Percentiles rank a stretch among this genome's conserved stretches.
Evolutionary conservation across 2,113 vertebrate genomes (phyloP).

Genomic region (Sminthopsis crassicaudata): DNA sequence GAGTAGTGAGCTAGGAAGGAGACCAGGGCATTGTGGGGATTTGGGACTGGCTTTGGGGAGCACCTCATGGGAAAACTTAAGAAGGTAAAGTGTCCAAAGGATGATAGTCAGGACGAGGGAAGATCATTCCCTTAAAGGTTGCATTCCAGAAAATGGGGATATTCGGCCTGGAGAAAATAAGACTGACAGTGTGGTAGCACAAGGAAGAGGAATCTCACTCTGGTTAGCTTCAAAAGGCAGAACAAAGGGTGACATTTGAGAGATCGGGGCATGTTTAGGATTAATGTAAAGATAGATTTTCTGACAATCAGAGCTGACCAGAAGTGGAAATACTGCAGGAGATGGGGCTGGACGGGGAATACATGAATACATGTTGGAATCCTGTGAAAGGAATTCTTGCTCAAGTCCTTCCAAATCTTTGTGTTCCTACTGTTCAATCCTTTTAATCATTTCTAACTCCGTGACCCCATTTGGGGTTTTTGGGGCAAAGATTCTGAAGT

Average conservation of each 20-base stretch:
- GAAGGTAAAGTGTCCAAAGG: not conserved
- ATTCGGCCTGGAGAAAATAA: not conserved
- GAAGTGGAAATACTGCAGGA: not conserved
- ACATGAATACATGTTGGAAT: not conserved
- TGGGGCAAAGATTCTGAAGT: not conserved
- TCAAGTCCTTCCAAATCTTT: not conserved
- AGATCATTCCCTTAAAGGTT: not conserved
- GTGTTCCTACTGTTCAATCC: not conserved
- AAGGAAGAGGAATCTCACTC: not conserved
- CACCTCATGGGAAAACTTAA: not conserved
- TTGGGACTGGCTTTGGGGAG: not conserved
- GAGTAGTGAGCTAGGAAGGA: not conserved
- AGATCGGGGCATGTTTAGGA: not conserved
- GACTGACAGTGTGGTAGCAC: not conserved
- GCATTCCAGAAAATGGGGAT: not conserved
- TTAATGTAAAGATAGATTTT: not conserved
- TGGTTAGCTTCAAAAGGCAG: not conserved
- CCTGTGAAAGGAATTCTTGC: not conserved
- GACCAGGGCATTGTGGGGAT: not conserved
- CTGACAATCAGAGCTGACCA: not conserved
- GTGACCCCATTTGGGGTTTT: not conserved
- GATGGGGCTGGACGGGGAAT: not conserved
- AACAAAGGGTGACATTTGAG: not conserved
- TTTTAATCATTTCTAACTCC: not conserved
- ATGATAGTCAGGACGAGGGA: not conserved